Evolutionary conservation across 92 coral and sea anemone genomes (phyloP), one percentile per base, ranked within the genome.

Genomic region (Scolanthus callimorphus): DNA sequence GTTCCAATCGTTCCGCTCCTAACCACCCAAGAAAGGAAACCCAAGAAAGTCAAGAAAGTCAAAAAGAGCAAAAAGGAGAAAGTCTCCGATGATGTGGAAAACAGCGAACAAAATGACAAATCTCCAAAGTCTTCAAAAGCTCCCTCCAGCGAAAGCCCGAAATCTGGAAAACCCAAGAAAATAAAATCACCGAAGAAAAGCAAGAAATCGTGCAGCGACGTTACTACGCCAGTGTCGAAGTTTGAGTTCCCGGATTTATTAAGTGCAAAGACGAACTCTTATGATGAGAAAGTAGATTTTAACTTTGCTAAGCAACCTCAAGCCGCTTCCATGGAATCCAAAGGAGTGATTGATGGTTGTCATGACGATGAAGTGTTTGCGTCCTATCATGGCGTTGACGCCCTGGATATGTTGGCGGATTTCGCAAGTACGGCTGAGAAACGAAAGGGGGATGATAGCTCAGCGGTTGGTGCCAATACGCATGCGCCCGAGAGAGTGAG

Each of bases 341-440:
- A 79, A 38, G 60, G 43, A 31, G 63, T 57, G 43, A 74, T 53
- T 31, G 76, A 67, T 37, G 73, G 59, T 51, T 73, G 52, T 34
- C 49, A 59, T 2, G 90, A 68, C 25, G 89, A 87, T 45, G 96
- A 87, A 12, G 96, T 87, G 2, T 87, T 87, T 74, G 57, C 69
- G 17, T 29, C 77, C 1, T 72, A 39, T 23, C 76, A 39, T 13
- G 83, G 74, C 0, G 78, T 73, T 1, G 86, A 78, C 11, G 96
- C 92, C 11, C 67, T 91, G 65, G 80, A 79, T 50, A 61, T 91
- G 49, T 48, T 91, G 64, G 97, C 97, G 8, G 65, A 89, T 10
- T 87, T 82, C 31, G 90, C 90, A 3, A 76, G 75, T 23, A 66
- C 83, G 22, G 80, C 77, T 21, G 70, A 63, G 19, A 78, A 77